A percentile compares a stretch with the other conserved stretches of the same genome.
These are phyloP conservation scores for Entelurus aequoreus DNA, from an alignment of 2,113 vertebrate genomes.

Conservation along the genomic window DNA sequence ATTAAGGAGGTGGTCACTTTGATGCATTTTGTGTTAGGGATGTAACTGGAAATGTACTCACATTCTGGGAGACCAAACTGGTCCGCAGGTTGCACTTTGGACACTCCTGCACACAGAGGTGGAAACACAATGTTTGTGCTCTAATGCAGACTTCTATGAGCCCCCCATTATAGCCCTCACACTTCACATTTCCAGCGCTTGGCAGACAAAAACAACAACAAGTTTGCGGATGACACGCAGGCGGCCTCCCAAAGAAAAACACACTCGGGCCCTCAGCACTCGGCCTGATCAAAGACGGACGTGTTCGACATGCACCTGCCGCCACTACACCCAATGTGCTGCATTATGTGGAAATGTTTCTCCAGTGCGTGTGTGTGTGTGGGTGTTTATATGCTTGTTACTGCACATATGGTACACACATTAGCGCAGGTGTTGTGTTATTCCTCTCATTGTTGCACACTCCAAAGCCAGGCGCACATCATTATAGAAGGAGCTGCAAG, in stretches of 20 bases:
- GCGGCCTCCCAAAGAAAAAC: slow-evolving; percentile 51
- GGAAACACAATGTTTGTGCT: no score
- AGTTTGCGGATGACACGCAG: slow-evolving; percentile 48
- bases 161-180: slow-evolving; percentile 41
- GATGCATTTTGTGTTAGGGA: no score
- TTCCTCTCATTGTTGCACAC: slow-evolving; percentile 19
- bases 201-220: slow-evolving; percentile 43
- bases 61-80: no score
- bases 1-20: no score
- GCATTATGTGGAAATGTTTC: slow-evolving; percentile 19
- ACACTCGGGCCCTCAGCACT: slow-evolving; percentile 37
- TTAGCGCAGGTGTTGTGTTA: background rate
- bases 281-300: slow-evolving; percentile 65
- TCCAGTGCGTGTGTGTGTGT: background rate
- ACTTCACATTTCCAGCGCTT: slow-evolving; percentile 27
- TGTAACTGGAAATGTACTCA: no score
- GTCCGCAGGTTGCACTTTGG: no score
- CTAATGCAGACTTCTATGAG: background rate
- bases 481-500: slow-evolving; percentile 4
- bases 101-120: no score
- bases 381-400: slow-evolving; percentile 16
- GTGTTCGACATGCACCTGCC: slow-evolving; percentile 61
- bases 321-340: slow-evolving; percentile 34
- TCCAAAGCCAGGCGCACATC: background rate
- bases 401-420: background rate